These are phyloP conservation scores for Forbesichthys agassizii DNA, from an alignment of 2,113 vertebrate species.

Conservation along the genomic window DNA sequence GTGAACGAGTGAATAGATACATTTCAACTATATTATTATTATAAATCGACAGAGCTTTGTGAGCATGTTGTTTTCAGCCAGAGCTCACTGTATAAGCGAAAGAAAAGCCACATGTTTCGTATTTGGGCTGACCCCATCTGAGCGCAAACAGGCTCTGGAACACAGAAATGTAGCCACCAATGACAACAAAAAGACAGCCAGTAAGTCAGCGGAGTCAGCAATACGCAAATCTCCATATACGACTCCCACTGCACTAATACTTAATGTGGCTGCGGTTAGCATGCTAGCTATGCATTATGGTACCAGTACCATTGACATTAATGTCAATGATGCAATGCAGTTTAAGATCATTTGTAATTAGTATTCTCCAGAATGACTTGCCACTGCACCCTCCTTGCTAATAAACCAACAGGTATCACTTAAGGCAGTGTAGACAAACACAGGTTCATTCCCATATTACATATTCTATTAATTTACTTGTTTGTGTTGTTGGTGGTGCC, in stretches of 20 bases:
- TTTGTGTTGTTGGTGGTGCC: conserved; percentile 5
- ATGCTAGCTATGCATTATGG: background rate
- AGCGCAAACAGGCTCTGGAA: conserved; percentile 4
- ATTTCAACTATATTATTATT: too few relatives aligned
- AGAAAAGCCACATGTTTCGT: background rate
- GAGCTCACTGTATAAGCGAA: too few relatives aligned
- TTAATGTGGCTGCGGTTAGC: background rate
- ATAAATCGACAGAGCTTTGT: too few relatives aligned
- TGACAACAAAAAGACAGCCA: conserved; percentile 20
- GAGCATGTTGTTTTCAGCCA: too few relatives aligned
- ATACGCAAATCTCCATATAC: background rate
- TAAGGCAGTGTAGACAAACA: too few relatives aligned
- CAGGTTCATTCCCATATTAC: background rate
- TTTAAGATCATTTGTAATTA: conserved; percentile 33
- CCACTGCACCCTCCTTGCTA: conserved; percentile 19
- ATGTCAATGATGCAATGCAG: conserved; percentile 4
- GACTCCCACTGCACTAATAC: background rate
- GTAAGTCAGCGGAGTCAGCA: background rate
- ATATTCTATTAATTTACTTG: conserved; percentile 1
- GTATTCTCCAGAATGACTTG: conserved; percentile 21
- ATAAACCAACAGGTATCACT: conserved; percentile 17
- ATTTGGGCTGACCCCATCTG: conserved; percentile 15
- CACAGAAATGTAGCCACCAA: conserved; percentile 24
- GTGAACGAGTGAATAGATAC: too few relatives aligned
- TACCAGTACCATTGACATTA: background rate